Base-by-base conservation (phyloP, 2,888 invertebrate species). In the Pantelozetes paolii region DNA sequence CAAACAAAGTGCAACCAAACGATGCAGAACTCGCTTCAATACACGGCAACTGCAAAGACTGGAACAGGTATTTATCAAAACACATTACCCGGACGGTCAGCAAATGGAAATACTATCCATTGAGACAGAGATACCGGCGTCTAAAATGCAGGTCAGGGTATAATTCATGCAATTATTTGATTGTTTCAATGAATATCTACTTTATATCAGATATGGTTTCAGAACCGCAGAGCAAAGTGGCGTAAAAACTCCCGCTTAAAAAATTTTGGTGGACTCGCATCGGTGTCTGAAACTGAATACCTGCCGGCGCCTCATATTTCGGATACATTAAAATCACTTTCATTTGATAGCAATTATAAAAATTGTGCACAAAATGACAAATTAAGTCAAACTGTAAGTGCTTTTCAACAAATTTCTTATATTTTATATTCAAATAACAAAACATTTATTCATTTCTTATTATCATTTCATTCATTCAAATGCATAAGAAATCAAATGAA, bases 221-320 rank as follows among this genome's bases (percentile, higher is more conserved):
- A 64, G n/a, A 64, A 64, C 30, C 36, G 64, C 8, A 64, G 64
- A 64, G 64, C 64, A 18, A 64, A 64, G 13, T 64, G 64, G 64
- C 64, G 64, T 40, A 64, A 64, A 36, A 64, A 36, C n/a, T n/a
- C 18, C 2, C 36, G 64, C 1, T n/a, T 64, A n/a, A 64, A n/a
- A 23, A 64, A 64, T 36, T 64, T 64, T 20, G 64, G 64, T 20
- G 40, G 64, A 36, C 40, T 64, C 36, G 64, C 2, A 36, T 36
- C 40, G 18, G 36, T 64, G 2, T 36, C 18, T 6, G 64, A 64
- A 20, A 36, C 64, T 6, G 64, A 32, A 36, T 64, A 64, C 40
- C 30, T 64, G 2, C 64, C 64, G 40, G 64, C 64, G 23, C 64
- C 64, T 36, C 26, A 36, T n/a, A 32, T 3, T 1, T 2, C 40